Evolutionary conservation across 1,140 invertebrate genomes (phyloP).

Genomic region (Hypsibius dujardini): DNA sequence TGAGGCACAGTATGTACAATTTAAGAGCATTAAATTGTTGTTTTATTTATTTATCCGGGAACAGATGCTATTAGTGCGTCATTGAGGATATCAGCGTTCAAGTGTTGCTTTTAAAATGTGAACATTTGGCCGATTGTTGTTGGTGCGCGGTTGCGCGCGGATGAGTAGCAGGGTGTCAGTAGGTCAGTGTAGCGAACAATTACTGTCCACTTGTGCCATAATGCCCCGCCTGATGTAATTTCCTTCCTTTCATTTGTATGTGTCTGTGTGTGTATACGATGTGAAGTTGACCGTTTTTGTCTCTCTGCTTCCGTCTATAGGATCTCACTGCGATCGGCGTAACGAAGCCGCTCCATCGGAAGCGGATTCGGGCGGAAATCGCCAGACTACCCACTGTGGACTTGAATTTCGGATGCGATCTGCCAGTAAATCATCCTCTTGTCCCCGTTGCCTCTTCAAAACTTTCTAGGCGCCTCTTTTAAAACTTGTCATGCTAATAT

Average conservation of each 20-base stretch:
- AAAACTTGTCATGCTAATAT: no score
- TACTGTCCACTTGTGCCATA: neutral
- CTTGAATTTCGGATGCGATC: constrained; percentile 48
- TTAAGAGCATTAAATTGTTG: no score
- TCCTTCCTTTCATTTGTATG: neutral
- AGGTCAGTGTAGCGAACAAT: neutral
- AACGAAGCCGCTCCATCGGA: constrained; percentile 90
- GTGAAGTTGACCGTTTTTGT: neutral
- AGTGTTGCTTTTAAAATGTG: neutral
- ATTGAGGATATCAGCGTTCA: neutral
- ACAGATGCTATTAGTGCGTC: no score
- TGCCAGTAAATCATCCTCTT: constrained; percentile 48
- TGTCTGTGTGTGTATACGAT: neutral
- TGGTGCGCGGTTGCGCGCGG: neutral
- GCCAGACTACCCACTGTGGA: constrained; percentile 84
- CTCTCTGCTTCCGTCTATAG: constrained; percentile 29
- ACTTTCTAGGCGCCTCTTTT: no score
- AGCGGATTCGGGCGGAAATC: constrained; percentile 85
- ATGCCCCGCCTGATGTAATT: neutral
- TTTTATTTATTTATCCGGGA: no score
- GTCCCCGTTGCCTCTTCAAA: neutral
- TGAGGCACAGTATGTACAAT: no score
- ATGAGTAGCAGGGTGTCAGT: neutral
- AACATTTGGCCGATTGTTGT: constrained; percentile 22
- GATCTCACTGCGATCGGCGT: constrained; percentile 62